Evolutionary conservation across 1,140 invertebrate genomes (phyloP).

Genomic region (Paramacrobiotus metropolitanus): DNA sequence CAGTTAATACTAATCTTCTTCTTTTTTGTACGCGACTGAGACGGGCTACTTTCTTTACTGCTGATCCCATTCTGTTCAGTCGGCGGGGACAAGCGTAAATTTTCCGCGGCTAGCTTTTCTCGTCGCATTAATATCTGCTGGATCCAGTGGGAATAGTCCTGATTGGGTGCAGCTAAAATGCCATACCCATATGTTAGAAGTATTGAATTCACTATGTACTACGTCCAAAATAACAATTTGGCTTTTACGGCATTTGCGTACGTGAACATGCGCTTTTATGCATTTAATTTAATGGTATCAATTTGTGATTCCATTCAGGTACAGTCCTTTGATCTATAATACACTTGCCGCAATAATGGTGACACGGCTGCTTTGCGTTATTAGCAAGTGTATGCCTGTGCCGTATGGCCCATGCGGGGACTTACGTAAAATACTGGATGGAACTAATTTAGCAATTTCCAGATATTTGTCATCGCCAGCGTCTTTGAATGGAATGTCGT

Average conservation of each 20-base stretch:
- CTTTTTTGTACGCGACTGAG: not conserved
- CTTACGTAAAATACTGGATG: conserved; percentile 9
- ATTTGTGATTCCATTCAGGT: no score
- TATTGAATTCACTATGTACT: no score
- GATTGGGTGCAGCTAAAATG: not conserved
- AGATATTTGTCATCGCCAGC: conserved; percentile 7
- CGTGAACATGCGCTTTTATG: no score
- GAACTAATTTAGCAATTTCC: conserved; percentile 9
- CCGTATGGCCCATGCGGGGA: no score
- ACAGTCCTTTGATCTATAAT: no score
- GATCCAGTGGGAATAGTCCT: not conserved
- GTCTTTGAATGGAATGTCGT: conserved; percentile 7
- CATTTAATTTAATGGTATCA: no score
- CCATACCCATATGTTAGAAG: no score
- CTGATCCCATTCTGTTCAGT: not conserved
- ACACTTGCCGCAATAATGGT: no score
- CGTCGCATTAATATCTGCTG: not conserved
- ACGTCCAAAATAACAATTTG: no score
- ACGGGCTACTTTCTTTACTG: not conserved
- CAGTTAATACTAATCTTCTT: conserved; percentile 3
- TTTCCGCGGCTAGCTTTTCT: conserved; percentile 7
- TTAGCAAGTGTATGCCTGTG: no score
- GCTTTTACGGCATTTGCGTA: no score
- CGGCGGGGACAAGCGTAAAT: not conserved
- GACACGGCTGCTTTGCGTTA: no score